Evolutionary conservation across 2,888 invertebrate species (phyloP).

Genomic region (Leptodirus hochenwartii): DNA sequence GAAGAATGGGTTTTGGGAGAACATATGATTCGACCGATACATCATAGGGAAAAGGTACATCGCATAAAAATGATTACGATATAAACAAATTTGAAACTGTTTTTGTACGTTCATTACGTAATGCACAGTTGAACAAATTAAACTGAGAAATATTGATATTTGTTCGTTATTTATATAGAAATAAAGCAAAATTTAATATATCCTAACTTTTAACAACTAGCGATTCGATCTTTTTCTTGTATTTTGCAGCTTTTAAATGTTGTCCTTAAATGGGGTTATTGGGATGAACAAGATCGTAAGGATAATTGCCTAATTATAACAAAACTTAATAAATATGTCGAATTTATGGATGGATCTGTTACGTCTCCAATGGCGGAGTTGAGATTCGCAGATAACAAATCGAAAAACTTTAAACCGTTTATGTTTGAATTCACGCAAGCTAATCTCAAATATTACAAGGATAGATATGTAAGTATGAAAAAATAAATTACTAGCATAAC

Average conservation of each 20-base stretch:
- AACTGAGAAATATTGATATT: too few species aligned
- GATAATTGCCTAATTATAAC: constrained; percentile 57
- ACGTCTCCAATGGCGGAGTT: constrained; percentile 51
- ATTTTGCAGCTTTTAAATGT: constrained; percentile 33
- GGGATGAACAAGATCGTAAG: constrained; percentile 72
- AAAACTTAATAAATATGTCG: constrained; percentile 23
- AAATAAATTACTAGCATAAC: too few species aligned
- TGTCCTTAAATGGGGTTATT: constrained; percentile 70
- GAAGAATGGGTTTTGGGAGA: constrained; percentile 68
- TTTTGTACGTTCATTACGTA: too few species aligned
- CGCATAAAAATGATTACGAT: constrained; percentile 3
- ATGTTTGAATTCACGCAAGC: constrained; percentile 69
- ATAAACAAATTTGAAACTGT: constrained; percentile 2
- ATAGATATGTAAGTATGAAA: constrained; percentile 43
- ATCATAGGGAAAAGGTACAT: constrained; percentile 46
- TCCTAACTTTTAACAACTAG: not conserved
- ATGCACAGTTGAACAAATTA: too few species aligned
- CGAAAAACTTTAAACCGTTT: constrained; percentile 54
- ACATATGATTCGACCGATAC: constrained; percentile 54
- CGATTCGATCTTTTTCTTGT: constrained; percentile 6
- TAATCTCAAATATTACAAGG: constrained; percentile 58
- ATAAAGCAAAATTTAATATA: not conserved
- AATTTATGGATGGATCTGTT: constrained; percentile 24
- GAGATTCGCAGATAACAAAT: constrained; percentile 55
- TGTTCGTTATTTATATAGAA: too few species aligned